Evolutionary conservation across 2,888 invertebrate genomes (phyloP).

Genomic region (Xanthorhoe spadicearia): DNA sequence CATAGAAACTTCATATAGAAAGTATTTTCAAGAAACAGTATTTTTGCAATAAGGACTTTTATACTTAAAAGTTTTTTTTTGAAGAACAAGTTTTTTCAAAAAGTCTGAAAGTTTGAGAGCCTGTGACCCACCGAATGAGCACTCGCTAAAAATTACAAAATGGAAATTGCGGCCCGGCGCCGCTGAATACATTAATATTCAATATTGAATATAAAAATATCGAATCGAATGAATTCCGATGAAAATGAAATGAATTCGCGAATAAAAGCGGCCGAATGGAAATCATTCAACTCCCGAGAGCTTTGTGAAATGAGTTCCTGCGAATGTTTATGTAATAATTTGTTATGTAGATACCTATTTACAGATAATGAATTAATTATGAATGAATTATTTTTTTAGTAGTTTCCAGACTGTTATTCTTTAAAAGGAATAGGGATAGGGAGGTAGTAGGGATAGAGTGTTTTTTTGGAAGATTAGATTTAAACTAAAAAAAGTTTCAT

Average conservation of each 20-base stretch:
- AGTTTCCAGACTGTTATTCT: no score
- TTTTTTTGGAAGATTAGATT: no score
- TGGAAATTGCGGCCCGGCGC: conserved; percentile 83
- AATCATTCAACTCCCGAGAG: conserved; percentile 69
- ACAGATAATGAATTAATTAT: background rate
- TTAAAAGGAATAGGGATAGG: no score
- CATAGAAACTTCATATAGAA: no score
- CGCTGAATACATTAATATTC: conserved; percentile 83
- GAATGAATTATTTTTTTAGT: no score
- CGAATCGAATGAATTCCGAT: conserved; percentile 71
- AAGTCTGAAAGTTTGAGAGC: conserved; percentile 55
- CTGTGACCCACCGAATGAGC: conserved; percentile 63
- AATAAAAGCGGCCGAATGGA: conserved; percentile 69
- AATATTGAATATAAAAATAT: conserved; percentile 84
- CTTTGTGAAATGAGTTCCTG: conserved; percentile 65
- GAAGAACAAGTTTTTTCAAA: background rate
- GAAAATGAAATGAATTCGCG: conserved; percentile 32
- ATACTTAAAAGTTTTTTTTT: no score
- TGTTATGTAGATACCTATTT: background rate
- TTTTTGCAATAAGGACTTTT: no score
- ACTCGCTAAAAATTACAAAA: conserved; percentile 84
- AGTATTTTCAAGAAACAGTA: no score
- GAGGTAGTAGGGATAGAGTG: no score
- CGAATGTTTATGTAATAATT: conserved; percentile 10
- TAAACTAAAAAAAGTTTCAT: no score